Evolutionary conservation across 2,113 vertebrate species (phyloP).

Genomic region (Myrmophylax atrothorax): DNA sequence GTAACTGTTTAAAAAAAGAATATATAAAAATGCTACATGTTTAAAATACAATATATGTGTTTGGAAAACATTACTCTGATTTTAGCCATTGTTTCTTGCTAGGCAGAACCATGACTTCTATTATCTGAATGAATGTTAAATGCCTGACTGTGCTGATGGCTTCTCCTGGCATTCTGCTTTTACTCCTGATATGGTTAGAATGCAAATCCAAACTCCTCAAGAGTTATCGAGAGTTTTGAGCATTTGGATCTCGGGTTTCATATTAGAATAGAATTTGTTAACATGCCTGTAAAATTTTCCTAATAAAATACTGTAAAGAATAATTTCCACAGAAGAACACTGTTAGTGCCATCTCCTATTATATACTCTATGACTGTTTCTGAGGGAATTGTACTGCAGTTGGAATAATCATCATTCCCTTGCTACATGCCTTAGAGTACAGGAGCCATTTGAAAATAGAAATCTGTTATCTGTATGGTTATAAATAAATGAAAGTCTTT

Average conservation of each 20-base stretch:
- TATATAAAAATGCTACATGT: neutral
- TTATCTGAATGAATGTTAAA: neutral
- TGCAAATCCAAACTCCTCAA: neutral
- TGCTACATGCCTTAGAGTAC: fast-evolving
- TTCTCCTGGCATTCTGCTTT: neutral
- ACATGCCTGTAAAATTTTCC: neutral
- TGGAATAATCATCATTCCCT: neutral
- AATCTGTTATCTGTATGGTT: neutral
- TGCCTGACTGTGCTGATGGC: neutral
- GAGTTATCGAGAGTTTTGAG: neutral
- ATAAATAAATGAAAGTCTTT: neutral
- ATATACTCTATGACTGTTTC: neutral
- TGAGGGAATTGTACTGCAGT: neutral
- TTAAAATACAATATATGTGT: neutral
- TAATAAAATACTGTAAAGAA: neutral
- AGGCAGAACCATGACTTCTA: neutral
- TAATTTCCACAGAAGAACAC: neutral
- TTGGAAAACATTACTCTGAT: neutral
- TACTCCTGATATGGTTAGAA: neutral
- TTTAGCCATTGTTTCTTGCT: neutral
- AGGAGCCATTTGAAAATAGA: neutral
- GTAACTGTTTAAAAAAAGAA: neutral
- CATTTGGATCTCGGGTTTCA: neutral
- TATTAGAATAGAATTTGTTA: neutral
- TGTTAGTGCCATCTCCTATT: neutral